Conservation (phyloP, 2,113 vertebrate species). For the Isichthys henryi region DNA sequence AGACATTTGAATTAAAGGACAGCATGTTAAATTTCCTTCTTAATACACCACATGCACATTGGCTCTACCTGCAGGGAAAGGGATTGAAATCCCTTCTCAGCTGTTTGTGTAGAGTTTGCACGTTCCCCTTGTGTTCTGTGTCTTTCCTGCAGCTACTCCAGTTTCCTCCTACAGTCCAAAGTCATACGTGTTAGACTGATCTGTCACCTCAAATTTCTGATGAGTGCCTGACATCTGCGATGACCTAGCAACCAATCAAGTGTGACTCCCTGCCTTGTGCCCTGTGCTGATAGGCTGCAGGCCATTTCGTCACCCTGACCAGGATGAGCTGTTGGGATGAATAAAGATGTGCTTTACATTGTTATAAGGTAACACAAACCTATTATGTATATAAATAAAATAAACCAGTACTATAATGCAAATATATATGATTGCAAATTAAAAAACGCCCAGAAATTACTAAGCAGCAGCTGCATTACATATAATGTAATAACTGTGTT, state of each 20-base stretch:
- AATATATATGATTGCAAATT: neutral
- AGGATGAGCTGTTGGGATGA: neutral
- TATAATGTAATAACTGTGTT: neutral
- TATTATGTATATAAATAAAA: neutral
- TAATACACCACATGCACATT: neutral
- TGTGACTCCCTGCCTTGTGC: neutral
- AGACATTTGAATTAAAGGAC: neutral
- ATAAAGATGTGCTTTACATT: neutral
- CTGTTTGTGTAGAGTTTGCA: neutral
- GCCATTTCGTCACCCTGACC: neutral
- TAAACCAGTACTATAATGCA: neutral
- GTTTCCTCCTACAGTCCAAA: neutral
- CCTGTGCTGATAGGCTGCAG: neutral
- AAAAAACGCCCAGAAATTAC: neutral
- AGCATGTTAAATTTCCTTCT: neutral
- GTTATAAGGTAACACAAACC: neutral
- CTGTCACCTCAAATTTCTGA: neutral
- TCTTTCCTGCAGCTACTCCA: neutral
- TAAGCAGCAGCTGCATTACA: neutral
- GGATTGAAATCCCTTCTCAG: neutral
- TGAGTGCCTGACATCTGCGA: neutral
- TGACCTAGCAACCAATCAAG: neutral
- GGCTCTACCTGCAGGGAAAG: neutral
- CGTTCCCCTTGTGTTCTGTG: neutral
- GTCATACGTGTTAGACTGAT: neutral